Evolutionary conservation across 2,797 vertebrate genomes (phyloP), one percentile per base, ranked within the genome.

Genomic region (Heteromormyrus szaboi): DNA sequence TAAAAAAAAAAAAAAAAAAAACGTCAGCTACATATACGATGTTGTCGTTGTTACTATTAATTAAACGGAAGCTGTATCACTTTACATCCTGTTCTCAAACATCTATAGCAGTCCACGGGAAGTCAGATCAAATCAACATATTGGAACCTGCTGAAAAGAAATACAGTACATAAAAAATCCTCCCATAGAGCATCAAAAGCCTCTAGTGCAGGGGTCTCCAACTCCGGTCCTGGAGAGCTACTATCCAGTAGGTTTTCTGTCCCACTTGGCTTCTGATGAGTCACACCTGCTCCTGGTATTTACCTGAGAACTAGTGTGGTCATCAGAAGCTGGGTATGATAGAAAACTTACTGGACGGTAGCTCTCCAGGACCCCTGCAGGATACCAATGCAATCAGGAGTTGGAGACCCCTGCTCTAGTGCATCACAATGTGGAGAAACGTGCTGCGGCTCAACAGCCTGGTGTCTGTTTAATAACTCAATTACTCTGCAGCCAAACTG

Each of bases 111-210:
- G 25, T 4, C 29, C 65, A 33, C 1, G 11, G 25, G 12, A 33
- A 33, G 65, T 33, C 65, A 33, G 65, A 33, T 33, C 29, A 68
- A 68, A 33, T 68, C 9, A 14, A 33, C 65, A 68, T 68, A 68
- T 12, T 33, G 65, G 65, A 14, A 33, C 7, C 72, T 88, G 59
- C 46, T 84, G 89, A 51, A 89, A 81, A 88, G 25, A 62, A 68
- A 19, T 59, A 19, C 86, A 68, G 8, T 59, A 19, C 86, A 8
- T 25, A 25, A 44, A 87, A 62, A 29, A 37, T 1, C 56, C 59
- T 68, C 17, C 54, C 19, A 88, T 59, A 25, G 19, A 81, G 41
- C 14, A 41, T 44, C n/a, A 62, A 83, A 88, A 7, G n/a, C 9
- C 33, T 37, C 8, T 22, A 33, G 33, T 9, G 19, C 29, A n/a